Conservation (phyloP, 2,113 vertebrate genomes). For the Aphyosemion australe region DNA sequence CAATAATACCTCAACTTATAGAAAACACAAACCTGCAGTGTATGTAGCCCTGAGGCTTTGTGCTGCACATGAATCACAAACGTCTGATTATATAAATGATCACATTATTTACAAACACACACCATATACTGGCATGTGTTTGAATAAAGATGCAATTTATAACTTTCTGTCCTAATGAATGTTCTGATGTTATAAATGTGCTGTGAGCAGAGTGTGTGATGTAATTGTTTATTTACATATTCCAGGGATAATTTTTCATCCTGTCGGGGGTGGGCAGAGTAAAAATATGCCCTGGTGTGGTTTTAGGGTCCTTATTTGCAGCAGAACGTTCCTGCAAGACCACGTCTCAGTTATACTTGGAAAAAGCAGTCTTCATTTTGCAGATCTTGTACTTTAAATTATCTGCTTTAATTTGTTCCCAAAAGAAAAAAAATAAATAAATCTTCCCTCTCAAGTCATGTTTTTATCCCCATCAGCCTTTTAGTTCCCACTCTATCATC, state of each 20-base stretch:
- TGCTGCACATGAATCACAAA: conserved; percentile 27
- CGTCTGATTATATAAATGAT: conserved; percentile 13
- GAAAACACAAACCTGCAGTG: not conserved
- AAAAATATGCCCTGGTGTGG: conserved; percentile 56
- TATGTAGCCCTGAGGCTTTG: conserved; percentile 6
- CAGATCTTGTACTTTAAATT: not conserved
- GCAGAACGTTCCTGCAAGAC: conserved; percentile 59
- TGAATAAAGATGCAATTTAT: conserved; percentile 34
- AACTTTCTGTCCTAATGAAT: conserved; percentile 20
- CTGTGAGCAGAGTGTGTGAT: conserved; percentile 34
- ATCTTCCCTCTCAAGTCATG: conserved; percentile 13
- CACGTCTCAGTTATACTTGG: conserved; percentile 61
- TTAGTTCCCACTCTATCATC: conserved; percentile 23
- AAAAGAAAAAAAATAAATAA: not conserved
- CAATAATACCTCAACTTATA: conserved; percentile 37
- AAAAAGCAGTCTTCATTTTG: conserved; percentile 36
- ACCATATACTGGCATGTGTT: not conserved
- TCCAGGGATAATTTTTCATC: conserved; percentile 68
- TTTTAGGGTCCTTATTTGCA: conserved; percentile 44
- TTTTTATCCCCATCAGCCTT: conserved; percentile 35
- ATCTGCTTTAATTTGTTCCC: not conserved
- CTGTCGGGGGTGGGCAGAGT: conserved; percentile 55
- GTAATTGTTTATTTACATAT: conserved; percentile 65
- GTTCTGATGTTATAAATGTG: conserved; percentile 26
- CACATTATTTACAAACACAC: conserved; percentile 46